phyloP scores from a whole-genome alignment of 1,140 invertebrate genomes.

The Aphelenchoides fujianensis region DNA sequence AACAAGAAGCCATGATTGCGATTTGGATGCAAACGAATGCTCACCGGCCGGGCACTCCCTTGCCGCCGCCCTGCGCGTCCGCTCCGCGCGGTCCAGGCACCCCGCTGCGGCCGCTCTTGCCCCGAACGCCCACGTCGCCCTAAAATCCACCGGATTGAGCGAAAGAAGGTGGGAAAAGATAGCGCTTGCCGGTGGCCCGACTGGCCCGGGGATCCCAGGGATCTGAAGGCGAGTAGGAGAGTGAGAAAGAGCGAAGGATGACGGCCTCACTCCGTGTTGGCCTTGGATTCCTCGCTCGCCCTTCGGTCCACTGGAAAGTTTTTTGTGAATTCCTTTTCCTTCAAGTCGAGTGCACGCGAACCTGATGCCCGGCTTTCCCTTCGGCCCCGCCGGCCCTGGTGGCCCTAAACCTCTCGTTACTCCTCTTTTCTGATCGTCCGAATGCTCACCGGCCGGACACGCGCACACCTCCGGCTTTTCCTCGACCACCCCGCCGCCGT shows the following conservation, averaged over 20 bases:
- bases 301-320: conserved; percentile 19
- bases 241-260: not conserved
- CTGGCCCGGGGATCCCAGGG: conserved; percentile 15
- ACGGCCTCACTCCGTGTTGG: not conserved
- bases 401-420: not conserved
- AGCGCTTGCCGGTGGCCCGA: conserved; percentile 15
- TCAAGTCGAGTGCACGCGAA: no score
- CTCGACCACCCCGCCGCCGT: not conserved
- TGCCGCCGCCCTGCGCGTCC: conserved; percentile 24
- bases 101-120: conserved; percentile 12
- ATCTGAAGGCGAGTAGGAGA: conserved; percentile 2
- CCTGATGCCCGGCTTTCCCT: conserved; percentile 22
- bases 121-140: conserved; percentile 22
- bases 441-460: not conserved
- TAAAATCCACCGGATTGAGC: no score
- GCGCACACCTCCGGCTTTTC: conserved; percentile 20
- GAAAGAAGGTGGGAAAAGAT: not conserved
- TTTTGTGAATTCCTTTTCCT: no score
- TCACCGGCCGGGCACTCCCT: conserved; percentile 25
- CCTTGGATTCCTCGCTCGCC: conserved; percentile 23
- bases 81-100: conserved; percentile 18
- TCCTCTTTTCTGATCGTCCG: no score
- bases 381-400: not conserved
- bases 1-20: no score
- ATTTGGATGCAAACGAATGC: conserved; percentile 27